phyloP scores from a whole-genome alignment of 2,797 vertebrate genomes.

The Denticeps clupeoides region DNA sequence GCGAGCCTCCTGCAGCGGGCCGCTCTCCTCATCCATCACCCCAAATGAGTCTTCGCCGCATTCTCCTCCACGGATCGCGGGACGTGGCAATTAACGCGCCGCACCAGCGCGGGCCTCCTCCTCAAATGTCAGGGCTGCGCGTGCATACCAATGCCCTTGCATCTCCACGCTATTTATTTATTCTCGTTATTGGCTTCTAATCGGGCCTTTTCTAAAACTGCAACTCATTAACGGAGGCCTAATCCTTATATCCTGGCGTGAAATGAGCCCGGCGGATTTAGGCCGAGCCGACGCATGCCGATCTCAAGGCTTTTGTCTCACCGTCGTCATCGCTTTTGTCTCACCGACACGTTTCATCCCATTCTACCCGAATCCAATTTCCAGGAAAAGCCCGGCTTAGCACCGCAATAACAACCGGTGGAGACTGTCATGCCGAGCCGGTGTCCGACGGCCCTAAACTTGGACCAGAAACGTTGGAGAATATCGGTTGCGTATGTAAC shows the following conservation, averaged over 20 bases:
- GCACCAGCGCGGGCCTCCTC: slow-evolving; percentile 6
- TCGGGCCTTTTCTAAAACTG: no score
- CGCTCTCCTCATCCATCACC: slow-evolving; percentile 14
- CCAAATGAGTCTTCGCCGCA: neutral
- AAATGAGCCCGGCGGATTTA: slow-evolving; percentile 25
- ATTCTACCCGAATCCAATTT: slow-evolving; percentile 43
- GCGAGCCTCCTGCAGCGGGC: no score
- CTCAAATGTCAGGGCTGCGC: slow-evolving; percentile 19
- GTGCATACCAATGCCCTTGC: slow-evolving; percentile 10
- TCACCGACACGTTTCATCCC: slow-evolving; percentile 26
- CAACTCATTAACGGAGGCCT: slow-evolving; percentile 27
- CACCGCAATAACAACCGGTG: slow-evolving; percentile 30
- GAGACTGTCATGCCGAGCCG: neutral
- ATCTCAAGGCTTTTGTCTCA: neutral
- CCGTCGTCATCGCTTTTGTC: slow-evolving; percentile 21
- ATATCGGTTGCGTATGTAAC: no score
- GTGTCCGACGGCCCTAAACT: no score
- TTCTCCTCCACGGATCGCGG: slow-evolving; percentile 15
- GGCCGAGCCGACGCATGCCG: slow-evolving; percentile 18
- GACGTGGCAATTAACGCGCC: slow-evolving; percentile 17
- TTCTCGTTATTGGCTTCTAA: no score
- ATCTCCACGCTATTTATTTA: neutral
- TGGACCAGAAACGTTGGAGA: no score
- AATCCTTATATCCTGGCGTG: slow-evolving; percentile 31
- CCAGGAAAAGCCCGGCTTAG: slow-evolving; percentile 23